Conservation (phyloP, 2,888 invertebrate species). For the Platycheirus albimanus region DNA sequence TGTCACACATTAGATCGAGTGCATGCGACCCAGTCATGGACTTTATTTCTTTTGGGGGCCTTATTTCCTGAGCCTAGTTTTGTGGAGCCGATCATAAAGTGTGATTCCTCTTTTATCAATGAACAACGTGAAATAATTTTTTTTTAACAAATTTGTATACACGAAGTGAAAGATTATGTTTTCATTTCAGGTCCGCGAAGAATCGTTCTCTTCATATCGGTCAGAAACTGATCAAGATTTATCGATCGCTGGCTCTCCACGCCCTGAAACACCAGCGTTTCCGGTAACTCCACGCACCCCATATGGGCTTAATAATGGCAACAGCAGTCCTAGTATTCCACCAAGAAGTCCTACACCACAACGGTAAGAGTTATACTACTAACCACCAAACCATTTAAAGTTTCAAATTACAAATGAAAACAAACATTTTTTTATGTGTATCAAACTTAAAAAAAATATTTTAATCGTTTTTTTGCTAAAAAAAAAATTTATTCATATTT, state of each 20-base stretch:
- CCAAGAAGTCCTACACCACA: conserved; percentile 91
- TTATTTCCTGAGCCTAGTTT: too few relatives aligned
- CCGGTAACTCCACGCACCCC: conserved; percentile 96
- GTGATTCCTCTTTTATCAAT: not conserved
- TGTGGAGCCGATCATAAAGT: too few relatives aligned
- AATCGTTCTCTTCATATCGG: conserved; percentile 88
- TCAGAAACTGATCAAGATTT: conserved; percentile 85
- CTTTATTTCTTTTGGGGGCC: too few relatives aligned
- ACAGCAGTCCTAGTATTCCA: conserved; percentile 88
- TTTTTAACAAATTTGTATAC: not conserved
- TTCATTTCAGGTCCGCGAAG: conserved; percentile 84
- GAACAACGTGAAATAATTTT: not conserved
- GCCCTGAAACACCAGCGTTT: conserved; percentile 96
- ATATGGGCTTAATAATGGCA: conserved; percentile 87
- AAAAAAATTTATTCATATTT: conserved; percentile 18
- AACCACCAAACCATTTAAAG: conserved; percentile 36
- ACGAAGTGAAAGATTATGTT: not conserved
- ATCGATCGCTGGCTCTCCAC: conserved; percentile 84
- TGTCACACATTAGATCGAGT: too few relatives aligned
- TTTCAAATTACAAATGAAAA: too few relatives aligned
- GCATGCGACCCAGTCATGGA: too few relatives aligned
- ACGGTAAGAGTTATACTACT: conserved; percentile 79
- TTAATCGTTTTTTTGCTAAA: conserved; percentile 43
- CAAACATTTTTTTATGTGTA: too few relatives aligned
- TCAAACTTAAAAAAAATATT: too few relatives aligned